Evolutionary conservation across 2,888 invertebrate species (phyloP), one percentile per base, ranked within the genome.

Genomic region (Rhaphigaster nebulosa): DNA sequence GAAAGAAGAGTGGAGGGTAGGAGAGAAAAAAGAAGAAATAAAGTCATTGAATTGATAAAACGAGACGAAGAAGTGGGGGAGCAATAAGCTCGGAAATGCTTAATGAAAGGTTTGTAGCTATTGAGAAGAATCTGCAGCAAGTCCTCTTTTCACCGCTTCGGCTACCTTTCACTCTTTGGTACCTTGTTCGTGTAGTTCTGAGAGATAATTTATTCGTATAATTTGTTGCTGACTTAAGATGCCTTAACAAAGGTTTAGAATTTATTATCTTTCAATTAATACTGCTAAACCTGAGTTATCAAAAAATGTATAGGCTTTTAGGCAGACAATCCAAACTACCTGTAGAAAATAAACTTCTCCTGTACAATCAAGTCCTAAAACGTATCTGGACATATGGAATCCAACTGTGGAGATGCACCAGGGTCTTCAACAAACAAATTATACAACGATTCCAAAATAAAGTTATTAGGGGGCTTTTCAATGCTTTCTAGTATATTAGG

Each of bases 101-200:
- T 84, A 84, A 84, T 84, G 84, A 84, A 84, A 84, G 84, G 84
- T 84, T 84, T 23, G 45, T 45, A n/a, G 84, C 84, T 84, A 84
- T 84, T 84, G n/a, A 84, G n/a, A 13, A 23, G 26, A 41, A 76
- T 76, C 70, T 76, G 70, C 38, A 76, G 38, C 70, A 76, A 76
- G 70, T 76, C 23, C 34, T 38, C 70, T 76, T n/a, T 20, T 20
- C 70, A 23, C 70, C 34, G 70, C 70, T 38, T 23, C 70, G 20
- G 15, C 6, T 38, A 4, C 70, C 34, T 38, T 76, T 60, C 29
- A 1, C 60, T n/a, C 60, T 60, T 76, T 38, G 8, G 10, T 38
- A 38, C 23, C 29, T 38, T 76, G 4, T 29, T 65, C 29, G 3
- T 18, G 29, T 65, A 15, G 15, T 18, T 29, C 15, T 1, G 4